phyloP scores from a whole-genome alignment of 2,113 vertebrate genomes.

The Zosterops japonicus region DNA sequence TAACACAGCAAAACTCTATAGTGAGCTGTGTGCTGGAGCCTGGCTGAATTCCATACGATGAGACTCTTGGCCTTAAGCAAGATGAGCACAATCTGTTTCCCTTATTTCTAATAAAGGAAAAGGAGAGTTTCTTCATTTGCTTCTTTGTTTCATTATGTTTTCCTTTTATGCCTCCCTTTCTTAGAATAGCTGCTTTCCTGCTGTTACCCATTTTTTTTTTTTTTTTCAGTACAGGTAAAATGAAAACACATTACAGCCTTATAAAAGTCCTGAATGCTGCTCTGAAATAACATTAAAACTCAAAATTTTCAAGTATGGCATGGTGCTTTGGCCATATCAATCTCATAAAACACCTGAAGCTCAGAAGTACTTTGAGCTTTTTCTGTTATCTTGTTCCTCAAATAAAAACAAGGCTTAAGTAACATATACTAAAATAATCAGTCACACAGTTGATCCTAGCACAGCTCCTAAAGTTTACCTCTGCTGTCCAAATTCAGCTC shows the following conservation, averaged over 20 bases:
- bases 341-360: neutral
- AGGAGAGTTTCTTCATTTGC: slow-evolving; percentile 59
- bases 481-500: neutral
- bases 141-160: slow-evolving; percentile 60
- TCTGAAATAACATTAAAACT: slow-evolving; percentile 37
- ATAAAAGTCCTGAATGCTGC: neutral
- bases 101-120: slow-evolving; percentile 67
- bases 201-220: neutral
- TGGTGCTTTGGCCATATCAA: neutral
- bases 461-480: neutral
- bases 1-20: slow-evolving; percentile 55
- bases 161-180: slow-evolving; percentile 47
- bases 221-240: slow-evolving; percentile 57
- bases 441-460: neutral
- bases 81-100: slow-evolving; percentile 74
- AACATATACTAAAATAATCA: neutral
- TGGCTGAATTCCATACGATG: slow-evolving; percentile 62
- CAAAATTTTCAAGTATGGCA: neutral
- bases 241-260: slow-evolving; percentile 4
- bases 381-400: neutral
- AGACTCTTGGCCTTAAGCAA: slow-evolving; percentile 68
- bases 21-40: slow-evolving; percentile 60
- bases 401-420: neutral
- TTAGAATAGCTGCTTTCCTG: slow-evolving; percentile 60
- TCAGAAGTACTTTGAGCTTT: neutral